Conservation (phyloP, 1,140 invertebrate species). For the Megathymus violae region DNA sequence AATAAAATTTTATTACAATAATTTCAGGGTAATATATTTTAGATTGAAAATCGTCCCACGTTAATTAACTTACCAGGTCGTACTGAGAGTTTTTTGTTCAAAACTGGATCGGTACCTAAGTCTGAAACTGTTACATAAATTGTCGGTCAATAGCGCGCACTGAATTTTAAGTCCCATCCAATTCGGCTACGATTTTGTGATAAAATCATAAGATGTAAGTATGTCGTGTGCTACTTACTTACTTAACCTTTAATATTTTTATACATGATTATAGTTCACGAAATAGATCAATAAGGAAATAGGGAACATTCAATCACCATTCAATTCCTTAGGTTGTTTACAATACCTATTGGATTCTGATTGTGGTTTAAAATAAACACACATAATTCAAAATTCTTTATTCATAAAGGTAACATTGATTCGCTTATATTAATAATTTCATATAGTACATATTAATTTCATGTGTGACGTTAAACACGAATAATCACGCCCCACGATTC, state of each 20-base stretch:
- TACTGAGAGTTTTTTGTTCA: neutral
- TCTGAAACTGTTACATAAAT: conserved; percentile 19
- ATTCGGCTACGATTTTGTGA: conserved; percentile 9
- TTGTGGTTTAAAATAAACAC: too few species aligned
- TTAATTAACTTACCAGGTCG: neutral
- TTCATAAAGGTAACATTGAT: too few species aligned
- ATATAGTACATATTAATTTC: too few species aligned
- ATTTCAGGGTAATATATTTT: neutral
- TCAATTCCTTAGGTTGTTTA: too few species aligned
- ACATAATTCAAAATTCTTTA: too few species aligned
- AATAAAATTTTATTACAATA: neutral
- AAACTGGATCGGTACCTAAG: conserved; percentile 10
- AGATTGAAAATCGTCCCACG: neutral
- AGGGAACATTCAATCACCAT: too few species aligned
- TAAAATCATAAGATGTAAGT: neutral
- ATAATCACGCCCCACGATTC: too few species aligned
- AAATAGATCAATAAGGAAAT: neutral
- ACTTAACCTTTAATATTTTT: too few species aligned
- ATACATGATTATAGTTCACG: neutral
- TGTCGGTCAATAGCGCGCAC: conserved; percentile 14
- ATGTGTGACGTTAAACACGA: too few species aligned
- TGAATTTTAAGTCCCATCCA: conserved; percentile 13
- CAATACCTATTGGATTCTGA: too few species aligned
- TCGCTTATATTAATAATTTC: too few species aligned
- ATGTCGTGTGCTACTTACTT: neutral